Percentiles rank a stretch among this genome's conserved stretches.
These are phyloP conservation scores for Microcebus jonahi DNA, from an alignment of 2,113 vertebrate species.

Conservation along the genomic window DNA sequence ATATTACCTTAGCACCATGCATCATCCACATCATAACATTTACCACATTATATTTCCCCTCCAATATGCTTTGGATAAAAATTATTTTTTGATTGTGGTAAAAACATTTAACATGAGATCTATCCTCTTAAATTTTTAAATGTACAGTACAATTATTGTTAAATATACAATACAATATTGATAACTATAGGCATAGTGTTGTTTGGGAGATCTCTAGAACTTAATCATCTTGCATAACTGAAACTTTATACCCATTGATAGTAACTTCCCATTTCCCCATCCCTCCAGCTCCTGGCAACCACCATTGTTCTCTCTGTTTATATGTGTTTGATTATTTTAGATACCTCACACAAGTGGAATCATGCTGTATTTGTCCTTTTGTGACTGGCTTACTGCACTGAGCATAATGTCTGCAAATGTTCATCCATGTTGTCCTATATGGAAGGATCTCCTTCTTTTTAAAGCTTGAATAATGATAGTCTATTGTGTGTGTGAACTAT, in stretches of 20 bases:
- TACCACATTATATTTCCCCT: background rate
- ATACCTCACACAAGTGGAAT: background rate
- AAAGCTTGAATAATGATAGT: too few species aligned
- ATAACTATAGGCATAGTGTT: background rate
- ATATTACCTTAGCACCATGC: background rate
- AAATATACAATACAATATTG: too few species aligned
- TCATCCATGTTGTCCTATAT: too few species aligned
- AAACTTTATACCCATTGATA: background rate
- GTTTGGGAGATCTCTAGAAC: background rate
- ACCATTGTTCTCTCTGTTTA: background rate
- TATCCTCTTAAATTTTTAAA: background rate
- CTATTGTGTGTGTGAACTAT: too few species aligned
- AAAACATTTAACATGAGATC: background rate
- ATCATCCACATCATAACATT: background rate
- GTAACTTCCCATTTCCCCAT: background rate
- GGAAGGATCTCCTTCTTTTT: too few species aligned
- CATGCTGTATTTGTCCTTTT: background rate
- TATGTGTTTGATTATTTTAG: background rate
- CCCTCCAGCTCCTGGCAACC: background rate
- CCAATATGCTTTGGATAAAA: background rate
- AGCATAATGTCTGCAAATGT: too few species aligned
- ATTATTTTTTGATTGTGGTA: background rate
- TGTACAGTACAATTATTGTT: too few species aligned
- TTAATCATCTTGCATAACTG: background rate
- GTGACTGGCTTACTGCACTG: too few species aligned